Base-by-base conservation (phyloP, 2,797 vertebrate genomes). In the Sylvilagus floridanus region DNA sequence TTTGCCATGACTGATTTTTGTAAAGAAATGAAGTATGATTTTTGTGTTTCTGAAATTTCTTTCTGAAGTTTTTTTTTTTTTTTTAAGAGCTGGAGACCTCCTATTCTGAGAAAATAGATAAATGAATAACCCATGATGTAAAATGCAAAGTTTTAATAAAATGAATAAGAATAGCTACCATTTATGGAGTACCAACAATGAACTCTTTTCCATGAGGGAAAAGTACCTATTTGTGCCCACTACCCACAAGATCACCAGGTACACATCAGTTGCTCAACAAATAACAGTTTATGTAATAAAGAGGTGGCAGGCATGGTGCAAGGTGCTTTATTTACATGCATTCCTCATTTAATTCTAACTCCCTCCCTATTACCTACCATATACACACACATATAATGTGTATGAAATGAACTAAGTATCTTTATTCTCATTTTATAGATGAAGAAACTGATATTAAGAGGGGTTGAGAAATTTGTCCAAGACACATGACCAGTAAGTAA, bases 81-180 rank as follows among this genome's bases (percentile, higher is more conserved):
- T 17, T 16, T 16, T 21, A 57, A 57, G 54, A 90, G 32, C 22
- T 35, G 32, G 42, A 78, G 52, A 30, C 54, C 24, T 50, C 7
- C 30, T 91, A 60, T 69, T 91, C 16, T 75, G 60, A 94, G 66
- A 84, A 93, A 89, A 71, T 63, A 86, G 50, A 65, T 72, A 30
- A 4, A 63, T 7, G n/a, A 92, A 71, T 88, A 93, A 78, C 93
- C 75, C 50, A 63, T 47, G 24, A 47, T 37, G 21, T 95, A 87
- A 82, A 95, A 71, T 4, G 84, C 13, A 14, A 87, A 78, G 47
- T 62, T 90, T 79, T 79, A 90, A 90, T 63, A 75, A 86, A 92
- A 90, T 54, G 24, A 73, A 19, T 78, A 32, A 63, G 84, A 84
- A 52, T 35, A 66, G 24, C 30, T 60, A 28, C 42, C 21, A 72